A percentile compares a stretch with the other conserved stretches of the same genome.
These are phyloP conservation scores for Riparia riparia DNA, from an alignment of 2,113 vertebrate genomes.

Conservation along the genomic window DNA sequence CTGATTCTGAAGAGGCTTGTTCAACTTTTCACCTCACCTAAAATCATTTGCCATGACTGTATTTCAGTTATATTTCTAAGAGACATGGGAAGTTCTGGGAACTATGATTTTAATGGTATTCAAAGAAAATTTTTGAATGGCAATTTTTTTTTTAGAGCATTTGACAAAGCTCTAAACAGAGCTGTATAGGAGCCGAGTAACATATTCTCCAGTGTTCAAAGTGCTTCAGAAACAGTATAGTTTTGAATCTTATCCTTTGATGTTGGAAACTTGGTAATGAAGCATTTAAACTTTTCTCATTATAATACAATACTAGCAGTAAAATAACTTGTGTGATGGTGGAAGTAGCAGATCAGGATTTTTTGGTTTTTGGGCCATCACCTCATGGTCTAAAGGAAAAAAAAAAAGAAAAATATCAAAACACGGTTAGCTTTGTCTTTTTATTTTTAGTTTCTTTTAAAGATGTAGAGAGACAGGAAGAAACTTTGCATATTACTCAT, in stretches of 20 bases:
- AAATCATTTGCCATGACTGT: background rate
- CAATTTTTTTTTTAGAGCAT: background rate
- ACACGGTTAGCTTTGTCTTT: background rate
- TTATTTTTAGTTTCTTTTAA: background rate
- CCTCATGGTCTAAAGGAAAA: background rate
- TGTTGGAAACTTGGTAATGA: background rate
- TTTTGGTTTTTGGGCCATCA: background rate
- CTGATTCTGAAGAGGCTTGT: background rate
- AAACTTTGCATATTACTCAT: background rate
- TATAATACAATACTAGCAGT: background rate
- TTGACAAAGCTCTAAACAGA: background rate
- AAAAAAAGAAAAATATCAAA: background rate
- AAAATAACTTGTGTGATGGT: background rate
- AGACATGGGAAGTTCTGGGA: background rate
- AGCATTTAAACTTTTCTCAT: background rate
- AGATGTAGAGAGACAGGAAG: background rate
- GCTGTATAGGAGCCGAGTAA: rapidly evolving
- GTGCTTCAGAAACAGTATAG: background rate
- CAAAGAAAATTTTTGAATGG: background rate
- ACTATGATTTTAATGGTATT: background rate
- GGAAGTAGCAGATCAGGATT: background rate
- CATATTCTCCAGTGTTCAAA: background rate
- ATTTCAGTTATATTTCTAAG: background rate
- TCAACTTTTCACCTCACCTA: background rate
- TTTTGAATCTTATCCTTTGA: background rate